Evolutionary conservation across 2,113 vertebrate genomes (phyloP).

Genomic region (Brachyhypopomus occidentalis): DNA sequence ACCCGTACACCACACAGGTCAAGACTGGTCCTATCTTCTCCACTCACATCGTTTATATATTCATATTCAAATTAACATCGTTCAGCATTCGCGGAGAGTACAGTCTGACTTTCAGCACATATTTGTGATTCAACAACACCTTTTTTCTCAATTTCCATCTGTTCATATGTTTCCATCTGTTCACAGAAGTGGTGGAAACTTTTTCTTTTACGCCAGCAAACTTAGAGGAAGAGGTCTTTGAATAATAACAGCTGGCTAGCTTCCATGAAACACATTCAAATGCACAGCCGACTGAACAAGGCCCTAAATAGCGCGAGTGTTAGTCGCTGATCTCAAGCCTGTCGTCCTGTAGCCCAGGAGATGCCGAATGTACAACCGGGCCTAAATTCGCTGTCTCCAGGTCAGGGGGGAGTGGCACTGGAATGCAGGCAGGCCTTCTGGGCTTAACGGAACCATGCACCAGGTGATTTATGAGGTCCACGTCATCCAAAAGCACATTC

Average conservation of each 20-base stretch:
- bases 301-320: slow-evolving; percentile 60
- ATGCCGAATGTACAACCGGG: slow-evolving; percentile 49
- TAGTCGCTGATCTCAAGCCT: slow-evolving; percentile 64
- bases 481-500: slow-evolving; percentile 27
- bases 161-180: not conserved
- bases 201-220: not conserved
- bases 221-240: slow-evolving; percentile 2
- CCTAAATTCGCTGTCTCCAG: slow-evolving; percentile 62
- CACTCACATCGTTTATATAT: not conserved
- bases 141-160: not conserved
- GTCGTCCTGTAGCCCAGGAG: slow-evolving; percentile 63
- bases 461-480: slow-evolving; percentile 67
- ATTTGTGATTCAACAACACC: not conserved
- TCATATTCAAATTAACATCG: not conserved
- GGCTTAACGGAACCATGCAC: slow-evolving; percentile 49
- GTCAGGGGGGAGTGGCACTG: slow-evolving; percentile 45
- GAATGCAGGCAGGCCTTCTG: slow-evolving; percentile 47
- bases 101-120: not conserved
- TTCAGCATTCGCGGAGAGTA: not conserved
- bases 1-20: slow-evolving; percentile 26
- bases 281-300: slow-evolving; percentile 50
- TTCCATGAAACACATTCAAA: slow-evolving; percentile 39
- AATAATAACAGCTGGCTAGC: slow-evolving; percentile 46
- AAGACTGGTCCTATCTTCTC: not conserved
- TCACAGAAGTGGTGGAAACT: not conserved